A percentile compares a stretch with the other conserved stretches of the same genome.
Evolutionary conservation across 2,888 invertebrate genomes (phyloP).

Genomic region (Troides aeacus): DNA sequence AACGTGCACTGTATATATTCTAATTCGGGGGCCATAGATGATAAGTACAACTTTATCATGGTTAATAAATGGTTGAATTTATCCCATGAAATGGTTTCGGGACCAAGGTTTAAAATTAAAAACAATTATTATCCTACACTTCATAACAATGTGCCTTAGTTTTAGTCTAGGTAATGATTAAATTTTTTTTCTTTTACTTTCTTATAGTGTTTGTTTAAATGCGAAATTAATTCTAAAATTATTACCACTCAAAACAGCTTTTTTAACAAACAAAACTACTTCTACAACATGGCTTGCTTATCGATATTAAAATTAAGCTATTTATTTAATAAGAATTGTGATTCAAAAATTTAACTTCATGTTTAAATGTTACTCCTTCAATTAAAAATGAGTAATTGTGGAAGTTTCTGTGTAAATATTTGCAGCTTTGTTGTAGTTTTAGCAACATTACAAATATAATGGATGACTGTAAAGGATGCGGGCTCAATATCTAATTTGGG

Average conservation of each 20-base stretch:
- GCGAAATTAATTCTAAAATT: neutral
- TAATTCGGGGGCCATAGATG: constrained; percentile 31
- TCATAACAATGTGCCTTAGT: constrained; percentile 33
- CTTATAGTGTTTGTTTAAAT: constrained; percentile 1
- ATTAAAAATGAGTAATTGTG: neutral
- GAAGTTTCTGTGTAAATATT: neutral
- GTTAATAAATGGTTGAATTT: constrained; percentile 1
- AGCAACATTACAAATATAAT: neutral
- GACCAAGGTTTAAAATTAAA: constrained; percentile 31
- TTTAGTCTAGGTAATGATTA: constrained; percentile 16
- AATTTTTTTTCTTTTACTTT: constrained; percentile 7
- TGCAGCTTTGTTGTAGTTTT: neutral
- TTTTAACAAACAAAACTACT: neutral
- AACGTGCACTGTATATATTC: constrained; percentile 24
- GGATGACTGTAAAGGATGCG: neutral
- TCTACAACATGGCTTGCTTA: neutral
- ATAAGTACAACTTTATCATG: constrained; percentile 32
- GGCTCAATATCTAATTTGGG: neutral
- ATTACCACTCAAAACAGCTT: constrained; percentile 9
- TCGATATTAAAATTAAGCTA: neutral
- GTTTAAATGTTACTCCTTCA: neutral
- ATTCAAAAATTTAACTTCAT: neutral
- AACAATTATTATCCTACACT: constrained; percentile 17
- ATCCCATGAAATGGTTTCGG: constrained; percentile 29
- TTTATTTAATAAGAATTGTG: neutral